Base-by-base conservation (phyloP, 2,888 invertebrate species). In the Laothoe populi region DNA sequence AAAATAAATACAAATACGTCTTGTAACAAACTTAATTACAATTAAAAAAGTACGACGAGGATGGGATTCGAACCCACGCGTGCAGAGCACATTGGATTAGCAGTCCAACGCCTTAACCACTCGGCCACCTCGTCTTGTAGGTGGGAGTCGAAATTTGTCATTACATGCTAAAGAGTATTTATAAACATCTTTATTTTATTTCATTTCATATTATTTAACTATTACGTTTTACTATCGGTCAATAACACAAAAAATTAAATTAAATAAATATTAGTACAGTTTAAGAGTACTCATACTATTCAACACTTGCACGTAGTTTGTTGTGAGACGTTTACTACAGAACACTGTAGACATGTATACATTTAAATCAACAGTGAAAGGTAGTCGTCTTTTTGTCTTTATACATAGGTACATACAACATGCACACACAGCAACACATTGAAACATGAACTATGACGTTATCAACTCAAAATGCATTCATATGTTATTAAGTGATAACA, bases 1-100 rank as follows among this genome's bases (percentile, higher is more conserved):
- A 26, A 7, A 13, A 31, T 35, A 53, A 16, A 31, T 19, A 19
- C 8, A 16, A 53, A n/a, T 10, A 35, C 19, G 16, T 19, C 4
- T 4, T 26, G 3, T 19, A 31, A 1, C 19, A 19, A 53, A 53
- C 11, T 19, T 16, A 4, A 53, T 13, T 2, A 35, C 11, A 26
- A 21, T 60, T n/a, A 26, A 60, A 81, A 82, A 77, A 67, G 69
- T 68, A 66, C 95, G 95, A 95, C 95, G 95, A 95, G 95, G 95
- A 95, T 95, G 95, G 95, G 95, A 96, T 95, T 95, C 95, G 95
- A 95, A 96, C 96, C 95, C 95, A 95, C 95, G 95, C 95, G 95
- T 95, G 95, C 95, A 96, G 95, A 95, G 95, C 95, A 95, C 95
- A 96, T 95, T 95, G 95, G 96, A 96, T 96, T 96, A 96, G 96